Evolutionary conservation across 2,888 invertebrate species (phyloP).

Genomic region (Dryococelus australis): DNA sequence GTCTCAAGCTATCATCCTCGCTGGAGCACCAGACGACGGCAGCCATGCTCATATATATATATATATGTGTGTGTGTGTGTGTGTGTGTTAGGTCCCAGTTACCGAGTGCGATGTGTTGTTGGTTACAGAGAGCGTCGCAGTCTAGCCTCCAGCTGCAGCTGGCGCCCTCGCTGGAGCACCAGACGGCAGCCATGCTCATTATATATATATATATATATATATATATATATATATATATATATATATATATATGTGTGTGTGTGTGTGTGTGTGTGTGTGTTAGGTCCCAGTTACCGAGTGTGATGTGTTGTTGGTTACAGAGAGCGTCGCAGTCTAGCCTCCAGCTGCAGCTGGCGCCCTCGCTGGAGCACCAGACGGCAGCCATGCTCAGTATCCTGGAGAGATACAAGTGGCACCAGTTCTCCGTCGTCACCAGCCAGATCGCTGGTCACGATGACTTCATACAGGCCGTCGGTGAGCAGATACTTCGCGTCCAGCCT

Average conservation of each 20-base stretch:
- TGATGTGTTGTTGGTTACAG: slow-evolving; percentile 50
- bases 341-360: slow-evolving; percentile 93
- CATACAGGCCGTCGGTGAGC: slow-evolving; percentile 89
- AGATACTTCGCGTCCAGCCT: slow-evolving; percentile 82
- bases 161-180: too few relatives aligned
- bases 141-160: slow-evolving; percentile 88
- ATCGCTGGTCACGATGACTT: slow-evolving; percentile 96
- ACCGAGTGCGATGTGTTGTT: slow-evolving; percentile 33
- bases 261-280: too few relatives aligned
- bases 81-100: neutral
- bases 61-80: too few relatives aligned
- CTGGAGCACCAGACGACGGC: too few relatives aligned
- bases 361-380: slow-evolving; percentile 94
- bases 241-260: too few relatives aligned
- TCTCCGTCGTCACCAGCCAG: slow-evolving; percentile 91
- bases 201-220: too few relatives aligned
- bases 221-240: too few relatives aligned
- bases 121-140: slow-evolving; percentile 74
- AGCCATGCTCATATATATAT: too few relatives aligned
- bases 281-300: neutral
- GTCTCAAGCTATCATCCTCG: too few relatives aligned
- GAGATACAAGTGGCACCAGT: slow-evolving; percentile 96
- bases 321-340: slow-evolving; percentile 86
- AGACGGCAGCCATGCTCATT: too few relatives aligned
- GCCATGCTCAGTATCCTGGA: slow-evolving; percentile 95